Evolutionary conservation across 1,140 invertebrate genomes (phyloP), one percentile per base, ranked within the genome.

Genomic region (Hyphantria cunea): DNA sequence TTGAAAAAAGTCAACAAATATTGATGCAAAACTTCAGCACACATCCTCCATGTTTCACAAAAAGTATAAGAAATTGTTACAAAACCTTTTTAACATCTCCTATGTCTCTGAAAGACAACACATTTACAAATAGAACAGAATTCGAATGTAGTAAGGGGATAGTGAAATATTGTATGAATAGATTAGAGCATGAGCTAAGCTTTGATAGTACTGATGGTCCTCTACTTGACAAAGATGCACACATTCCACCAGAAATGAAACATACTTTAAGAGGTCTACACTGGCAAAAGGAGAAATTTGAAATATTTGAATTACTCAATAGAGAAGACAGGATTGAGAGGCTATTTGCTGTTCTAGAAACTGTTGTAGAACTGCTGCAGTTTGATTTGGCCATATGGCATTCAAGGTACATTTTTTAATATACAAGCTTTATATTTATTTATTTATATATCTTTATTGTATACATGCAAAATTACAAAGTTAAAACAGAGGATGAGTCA

Each of bases 371-470:
- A 70, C 55, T 91, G 8, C 64, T 91, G 47, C 86, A 89, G 74
- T 76, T 72, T 74, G 87, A 91, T 75, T 68, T 91, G 42, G 81
- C 76, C n/a, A 83, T 90, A 59, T 89, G 86, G 84, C 71, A 81
- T 59, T 77, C 78, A 41, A 84, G 81, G 86, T 86, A 66, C 44
- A 3, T 3, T 25, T 25, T 25, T 25, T 25, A 25, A 25, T 25
- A 25, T 3, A 3, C 1, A 25, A 3, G 17, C 17, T 25, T 25
- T 25, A 25, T 25, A 25, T 25, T n/a, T 5, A 25, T 25, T 3
- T 25, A 3, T 25, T 25, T 25, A 1, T 1, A 5, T 25, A 25
- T 25, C 17, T 25, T 3, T 25, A 5, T 1, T 25, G 17, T n/a
- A n/a, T n/a, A n/a, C n/a, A n/a, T n/a, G n/a, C n/a, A n/a, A n/a